Conservation (phyloP, 2,797 vertebrate species). For the Neosilurus mollespiculum region DNA sequence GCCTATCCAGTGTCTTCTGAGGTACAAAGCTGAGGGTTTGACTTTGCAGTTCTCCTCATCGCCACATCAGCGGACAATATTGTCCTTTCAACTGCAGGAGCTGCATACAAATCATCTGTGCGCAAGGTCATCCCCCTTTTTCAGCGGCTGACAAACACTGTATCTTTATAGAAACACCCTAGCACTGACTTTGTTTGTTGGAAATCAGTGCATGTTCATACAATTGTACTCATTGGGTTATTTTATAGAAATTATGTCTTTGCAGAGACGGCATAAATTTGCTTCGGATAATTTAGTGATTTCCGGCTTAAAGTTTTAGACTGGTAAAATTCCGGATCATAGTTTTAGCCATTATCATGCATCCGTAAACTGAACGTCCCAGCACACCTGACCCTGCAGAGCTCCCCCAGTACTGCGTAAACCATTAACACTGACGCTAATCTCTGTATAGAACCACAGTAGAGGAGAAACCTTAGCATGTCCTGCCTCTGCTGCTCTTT, state of each 20-base stretch:
- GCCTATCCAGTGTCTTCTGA: background rate
- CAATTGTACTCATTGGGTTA: background rate
- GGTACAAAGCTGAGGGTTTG: conserved; percentile 2
- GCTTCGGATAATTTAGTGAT: background rate
- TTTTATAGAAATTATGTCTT: background rate
- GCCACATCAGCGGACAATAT: background rate
- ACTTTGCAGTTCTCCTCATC: conserved; percentile 3
- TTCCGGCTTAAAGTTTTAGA: background rate
- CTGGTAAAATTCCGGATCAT: background rate
- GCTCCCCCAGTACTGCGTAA: background rate
- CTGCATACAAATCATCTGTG: conserved; percentile 21
- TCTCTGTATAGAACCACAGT: background rate
- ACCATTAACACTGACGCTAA: background rate
- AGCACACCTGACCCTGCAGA: background rate
- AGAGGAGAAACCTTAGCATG: background rate
- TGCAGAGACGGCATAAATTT: background rate
- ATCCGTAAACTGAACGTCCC: background rate
- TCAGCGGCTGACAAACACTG: background rate
- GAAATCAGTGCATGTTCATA: background rate
- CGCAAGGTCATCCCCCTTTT: conserved; percentile 14
- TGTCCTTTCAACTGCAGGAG: background rate
- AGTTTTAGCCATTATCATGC: background rate
- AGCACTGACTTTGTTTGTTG: background rate
- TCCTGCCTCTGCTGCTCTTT: background rate
- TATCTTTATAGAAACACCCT: no score